Percentiles rank a stretch among this genome's conserved stretches.
These are phyloP conservation scores for Adelosebastes latens DNA, from an alignment of 2,797 vertebrate genomes.

Conservation along the genomic window DNA sequence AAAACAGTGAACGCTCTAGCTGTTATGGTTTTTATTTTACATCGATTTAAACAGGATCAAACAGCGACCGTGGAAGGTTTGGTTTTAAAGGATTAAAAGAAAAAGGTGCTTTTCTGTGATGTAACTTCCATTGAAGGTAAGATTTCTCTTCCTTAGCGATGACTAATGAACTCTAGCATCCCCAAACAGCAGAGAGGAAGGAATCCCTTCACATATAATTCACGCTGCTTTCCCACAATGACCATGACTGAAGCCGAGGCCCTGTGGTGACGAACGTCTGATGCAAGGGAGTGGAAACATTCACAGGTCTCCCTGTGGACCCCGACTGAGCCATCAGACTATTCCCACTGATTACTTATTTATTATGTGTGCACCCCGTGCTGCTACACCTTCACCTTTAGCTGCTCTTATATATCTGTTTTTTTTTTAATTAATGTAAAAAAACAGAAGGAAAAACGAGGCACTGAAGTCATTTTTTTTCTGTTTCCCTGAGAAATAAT, in stretches of 20 bases:
- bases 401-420: not conserved
- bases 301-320: conserved; percentile 31
- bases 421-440: conserved; percentile 48
- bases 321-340: conserved; percentile 1
- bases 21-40: too few relatives aligned
- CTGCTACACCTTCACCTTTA: conserved; percentile 42
- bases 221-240: conserved; percentile 3
- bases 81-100: too few relatives aligned
- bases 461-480: conserved; percentile 7
- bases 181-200: not conserved
- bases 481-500: conserved; percentile 67
- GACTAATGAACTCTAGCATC: not conserved
- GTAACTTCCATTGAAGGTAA: not conserved
- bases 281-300: conserved; percentile 56
- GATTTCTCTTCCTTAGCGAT: not conserved
- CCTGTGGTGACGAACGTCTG: conserved; percentile 32
- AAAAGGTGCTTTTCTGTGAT: not conserved
- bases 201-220: not conserved
- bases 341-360: conserved; percentile 28
- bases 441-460: conserved; percentile 15
- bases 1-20: too few relatives aligned
- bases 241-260: conserved; percentile 26
- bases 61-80: too few relatives aligned
- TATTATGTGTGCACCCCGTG: conserved; percentile 7
- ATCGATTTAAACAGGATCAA: too few relatives aligned